phyloP scores from a whole-genome alignment of 2,113 vertebrate genomes.

The Engraulis encrasicolus region DNA sequence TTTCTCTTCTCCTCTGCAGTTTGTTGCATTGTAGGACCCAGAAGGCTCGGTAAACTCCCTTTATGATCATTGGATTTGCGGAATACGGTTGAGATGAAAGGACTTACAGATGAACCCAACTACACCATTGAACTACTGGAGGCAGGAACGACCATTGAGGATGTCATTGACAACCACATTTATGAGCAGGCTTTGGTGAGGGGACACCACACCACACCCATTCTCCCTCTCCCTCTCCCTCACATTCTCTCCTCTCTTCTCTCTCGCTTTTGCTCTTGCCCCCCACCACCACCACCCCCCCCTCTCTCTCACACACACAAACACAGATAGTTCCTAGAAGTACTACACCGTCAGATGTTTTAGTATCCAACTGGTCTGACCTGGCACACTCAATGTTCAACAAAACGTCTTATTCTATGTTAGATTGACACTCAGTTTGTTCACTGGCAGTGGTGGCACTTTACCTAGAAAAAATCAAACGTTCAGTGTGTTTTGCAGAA shows the following conservation, averaged over 20 bases:
- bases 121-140: constrained; percentile 93
- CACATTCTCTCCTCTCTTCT: too few species aligned
- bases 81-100: constrained; percentile 99
- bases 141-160: constrained; percentile 87
- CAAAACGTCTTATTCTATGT: not conserved
- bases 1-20: constrained; percentile 70
- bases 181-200: constrained; percentile 92
- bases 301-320: not conserved
- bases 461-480: not conserved
- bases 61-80: constrained; percentile 98
- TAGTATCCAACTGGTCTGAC: not conserved
- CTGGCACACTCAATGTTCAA: not conserved
- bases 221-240: too few species aligned
- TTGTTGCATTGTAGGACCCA: constrained; percentile 99
- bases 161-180: constrained; percentile 94
- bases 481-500: not conserved
- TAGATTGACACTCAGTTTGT: not conserved
- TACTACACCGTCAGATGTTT: not conserved
- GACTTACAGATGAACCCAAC: constrained; percentile 93
- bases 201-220: constrained; percentile 43
- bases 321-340: not conserved
- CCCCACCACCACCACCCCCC: too few species aligned
- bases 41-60: constrained; percentile 92
- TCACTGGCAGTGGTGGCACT: not conserved
- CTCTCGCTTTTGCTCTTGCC: too few species aligned